A percentile compares a stretch with the other conserved stretches of the same genome.
phyloP scores from a whole-genome alignment of 2,113 vertebrate genomes.

The Peromyscus californicus region DNA sequence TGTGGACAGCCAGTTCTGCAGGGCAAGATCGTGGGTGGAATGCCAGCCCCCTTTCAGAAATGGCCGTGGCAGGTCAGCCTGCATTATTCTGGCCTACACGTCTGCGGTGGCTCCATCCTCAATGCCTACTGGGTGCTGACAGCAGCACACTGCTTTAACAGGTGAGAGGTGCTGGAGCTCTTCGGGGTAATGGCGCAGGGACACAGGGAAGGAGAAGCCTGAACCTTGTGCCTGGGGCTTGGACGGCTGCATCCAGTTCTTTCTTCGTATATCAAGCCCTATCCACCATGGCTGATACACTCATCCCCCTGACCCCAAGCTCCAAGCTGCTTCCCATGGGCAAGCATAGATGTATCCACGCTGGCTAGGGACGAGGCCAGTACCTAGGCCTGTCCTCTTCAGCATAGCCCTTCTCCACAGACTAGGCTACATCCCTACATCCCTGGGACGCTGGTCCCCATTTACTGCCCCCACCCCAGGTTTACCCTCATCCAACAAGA shows the following conservation, averaged over 20 bases:
- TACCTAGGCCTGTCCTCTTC: background rate
- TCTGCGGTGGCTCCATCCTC: constrained; percentile 84
- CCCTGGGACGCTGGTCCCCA: too few relatives aligned
- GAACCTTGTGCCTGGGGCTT: background rate
- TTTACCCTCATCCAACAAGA: background rate
- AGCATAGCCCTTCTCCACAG: background rate
- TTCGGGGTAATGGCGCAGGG: too few relatives aligned
- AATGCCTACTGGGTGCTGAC: constrained; percentile 84
- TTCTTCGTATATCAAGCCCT: background rate
- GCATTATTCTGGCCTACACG: constrained; percentile 62
- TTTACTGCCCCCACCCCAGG: background rate
- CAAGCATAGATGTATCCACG: background rate
- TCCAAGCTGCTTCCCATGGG: background rate
- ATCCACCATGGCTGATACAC: background rate
- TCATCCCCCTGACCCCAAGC: background rate
- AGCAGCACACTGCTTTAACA: constrained; percentile 84
- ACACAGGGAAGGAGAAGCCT: background rate
- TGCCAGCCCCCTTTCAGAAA: fast-evolving
- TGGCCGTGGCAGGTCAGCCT: constrained; percentile 86
- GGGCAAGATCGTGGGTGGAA: background rate
- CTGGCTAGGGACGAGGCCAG: background rate
- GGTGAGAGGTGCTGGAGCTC: constrained; percentile 66
- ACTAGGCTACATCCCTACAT: background rate
- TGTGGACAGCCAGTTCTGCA: constrained; percentile 22
- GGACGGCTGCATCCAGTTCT: background rate